Percentiles rank a stretch among this genome's conserved stretches.
Conservation (phyloP, 2,888 invertebrate species). For the Drymonia ruficornis region DNA sequence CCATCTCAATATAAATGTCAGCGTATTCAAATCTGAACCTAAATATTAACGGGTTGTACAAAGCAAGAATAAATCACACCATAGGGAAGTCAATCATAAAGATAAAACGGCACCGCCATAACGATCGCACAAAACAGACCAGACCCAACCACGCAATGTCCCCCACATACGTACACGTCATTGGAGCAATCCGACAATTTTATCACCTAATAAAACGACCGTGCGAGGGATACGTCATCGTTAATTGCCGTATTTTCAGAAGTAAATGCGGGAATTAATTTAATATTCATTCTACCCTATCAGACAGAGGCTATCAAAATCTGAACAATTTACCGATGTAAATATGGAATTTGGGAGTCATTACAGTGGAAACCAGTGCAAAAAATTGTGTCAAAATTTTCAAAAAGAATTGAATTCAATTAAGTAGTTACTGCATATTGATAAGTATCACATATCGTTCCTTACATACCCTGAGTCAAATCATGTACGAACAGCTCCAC, state of each 20-base stretch:
- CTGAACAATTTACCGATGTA: conserved; percentile 45
- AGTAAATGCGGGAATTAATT: conserved; percentile 66
- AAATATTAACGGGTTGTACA: not conserved
- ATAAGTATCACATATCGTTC: too few species aligned
- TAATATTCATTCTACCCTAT: conserved; percentile 63
- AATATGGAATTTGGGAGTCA: not conserved
- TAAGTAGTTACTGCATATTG: too few species aligned
- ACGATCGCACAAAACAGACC: conserved; percentile 37
- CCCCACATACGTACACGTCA: conserved; percentile 28
- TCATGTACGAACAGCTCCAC: not conserved
- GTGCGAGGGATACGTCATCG: conserved; percentile 49
- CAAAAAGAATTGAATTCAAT: too few species aligned
- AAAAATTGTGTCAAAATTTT: too few species aligned
- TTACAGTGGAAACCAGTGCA: not conserved
- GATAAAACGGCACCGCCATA: conserved; percentile 50
- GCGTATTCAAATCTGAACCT: conserved; percentile 1
- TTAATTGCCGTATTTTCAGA: conserved; percentile 65
- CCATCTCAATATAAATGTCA: conserved; percentile 1
- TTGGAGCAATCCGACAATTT: conserved; percentile 54
- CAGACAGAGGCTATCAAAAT: conserved; percentile 56
- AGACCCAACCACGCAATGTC: conserved; percentile 23
- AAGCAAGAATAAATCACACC: conserved; percentile 19
- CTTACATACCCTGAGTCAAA: too few species aligned
- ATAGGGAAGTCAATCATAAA: conserved; percentile 55
- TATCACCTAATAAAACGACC: conserved; percentile 65